These are phyloP conservation scores for Polyommatus icarus DNA, from an alignment of 2,888 invertebrate genomes.

Conservation along the genomic window DNA sequence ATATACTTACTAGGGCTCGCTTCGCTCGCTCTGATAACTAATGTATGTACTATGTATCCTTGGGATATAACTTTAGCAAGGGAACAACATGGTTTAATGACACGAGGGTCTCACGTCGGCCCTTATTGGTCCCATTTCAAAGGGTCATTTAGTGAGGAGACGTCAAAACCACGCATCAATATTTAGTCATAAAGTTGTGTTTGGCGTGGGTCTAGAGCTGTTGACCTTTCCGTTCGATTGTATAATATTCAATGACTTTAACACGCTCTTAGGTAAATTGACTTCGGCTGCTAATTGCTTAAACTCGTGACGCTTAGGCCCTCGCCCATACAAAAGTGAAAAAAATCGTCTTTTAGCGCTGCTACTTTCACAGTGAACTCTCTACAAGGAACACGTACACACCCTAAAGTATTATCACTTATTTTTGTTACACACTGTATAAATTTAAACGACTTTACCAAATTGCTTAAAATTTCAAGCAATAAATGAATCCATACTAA, in stretches of 20 bases:
- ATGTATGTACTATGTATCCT: background rate
- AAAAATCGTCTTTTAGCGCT: no score
- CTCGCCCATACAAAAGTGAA: no score
- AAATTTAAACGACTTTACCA: no score
- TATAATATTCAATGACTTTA: slow-evolving; percentile 31
- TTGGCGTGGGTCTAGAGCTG: slow-evolving; percentile 44
- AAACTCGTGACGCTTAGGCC: no score
- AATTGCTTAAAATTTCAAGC: no score
- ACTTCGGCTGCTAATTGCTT: no score
- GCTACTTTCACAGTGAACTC: no score
- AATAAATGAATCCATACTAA: no score
- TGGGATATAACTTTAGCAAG: background rate
- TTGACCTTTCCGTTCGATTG: slow-evolving; percentile 2
- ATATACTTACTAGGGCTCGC: no score
- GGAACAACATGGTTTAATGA: slow-evolving; percentile 10
- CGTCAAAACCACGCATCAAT: slow-evolving; percentile 74
- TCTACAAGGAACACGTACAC: no score
- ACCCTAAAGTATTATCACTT: no score
- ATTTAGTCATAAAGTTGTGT: slow-evolving; percentile 68
- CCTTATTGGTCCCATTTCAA: slow-evolving; percentile 45
- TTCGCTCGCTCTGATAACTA: background rate
- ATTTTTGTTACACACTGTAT: no score
- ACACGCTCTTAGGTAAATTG: slow-evolving; percentile 19
- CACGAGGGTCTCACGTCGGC: background rate
- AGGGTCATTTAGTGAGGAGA: slow-evolving; percentile 66